A percentile compares a stretch with the other conserved stretches of the same genome.
phyloP scores from a whole-genome alignment of 2,888 invertebrate genomes.

The Cremastinae sp. region DNA sequence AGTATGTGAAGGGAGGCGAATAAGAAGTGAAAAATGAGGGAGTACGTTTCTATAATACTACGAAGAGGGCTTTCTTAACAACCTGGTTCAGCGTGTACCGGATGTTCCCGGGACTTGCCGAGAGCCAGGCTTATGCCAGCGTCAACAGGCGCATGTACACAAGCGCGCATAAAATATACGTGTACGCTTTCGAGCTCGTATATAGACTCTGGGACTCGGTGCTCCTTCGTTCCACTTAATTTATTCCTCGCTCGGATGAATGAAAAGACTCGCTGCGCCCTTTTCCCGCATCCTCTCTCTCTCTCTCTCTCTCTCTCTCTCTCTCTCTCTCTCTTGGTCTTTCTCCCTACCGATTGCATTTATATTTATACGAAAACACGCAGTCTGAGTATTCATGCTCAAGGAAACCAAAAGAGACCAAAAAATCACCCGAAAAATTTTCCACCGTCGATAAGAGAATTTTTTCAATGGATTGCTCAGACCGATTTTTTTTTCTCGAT shows the following conservation, averaged over 20 bases:
- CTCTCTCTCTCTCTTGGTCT: not conserved
- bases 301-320: not conserved
- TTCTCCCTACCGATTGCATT: slow-evolving; percentile 1
- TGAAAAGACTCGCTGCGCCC: slow-evolving; percentile 45
- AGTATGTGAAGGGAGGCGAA: not conserved
- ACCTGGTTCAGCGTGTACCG: slow-evolving; percentile 52
- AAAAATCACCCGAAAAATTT: too few relatives aligned
- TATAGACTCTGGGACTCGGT: slow-evolving; percentile 5
- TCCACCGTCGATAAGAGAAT: too few relatives aligned
- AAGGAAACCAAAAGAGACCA: too few relatives aligned
- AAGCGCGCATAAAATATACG: not conserved
- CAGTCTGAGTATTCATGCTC: too few relatives aligned
- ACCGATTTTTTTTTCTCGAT: too few relatives aligned
- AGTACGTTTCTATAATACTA: not conserved
- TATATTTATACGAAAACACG: slow-evolving; percentile 7
- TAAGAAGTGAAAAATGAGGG: slow-evolving; percentile 30
- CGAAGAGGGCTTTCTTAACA: slow-evolving; percentile 41
- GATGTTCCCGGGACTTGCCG: slow-evolving; percentile 55
- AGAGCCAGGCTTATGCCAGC: slow-evolving; percentile 23
- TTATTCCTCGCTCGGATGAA: slow-evolving; percentile 59
- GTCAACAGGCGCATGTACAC: not conserved
- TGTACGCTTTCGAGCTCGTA: slow-evolving; percentile 8
- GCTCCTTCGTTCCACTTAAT: slow-evolving; percentile 55
- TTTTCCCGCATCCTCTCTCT: slow-evolving; percentile 28
- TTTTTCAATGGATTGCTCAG: too few relatives aligned